Evolutionary conservation across 2,888 invertebrate genomes (phyloP).

Genomic region (Metellina segmentata): DNA sequence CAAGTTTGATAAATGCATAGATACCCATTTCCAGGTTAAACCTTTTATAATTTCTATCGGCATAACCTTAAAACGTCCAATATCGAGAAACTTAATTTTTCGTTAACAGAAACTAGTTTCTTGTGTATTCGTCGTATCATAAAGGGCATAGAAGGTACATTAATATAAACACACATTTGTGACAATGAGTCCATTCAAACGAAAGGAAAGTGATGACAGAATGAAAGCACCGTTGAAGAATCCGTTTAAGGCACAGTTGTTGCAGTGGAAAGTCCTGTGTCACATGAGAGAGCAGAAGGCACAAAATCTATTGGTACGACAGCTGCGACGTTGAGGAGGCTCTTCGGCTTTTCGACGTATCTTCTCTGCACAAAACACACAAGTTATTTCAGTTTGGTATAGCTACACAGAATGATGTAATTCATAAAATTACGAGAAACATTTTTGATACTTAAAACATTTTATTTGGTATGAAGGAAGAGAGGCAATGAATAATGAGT

Average conservation of each 20-base stretch:
- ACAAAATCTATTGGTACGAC: slow-evolving; percentile 74
- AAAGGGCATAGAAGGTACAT: too few species aligned
- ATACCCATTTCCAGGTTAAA: too few species aligned
- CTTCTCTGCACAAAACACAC: slow-evolving; percentile 74
- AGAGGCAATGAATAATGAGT: too few species aligned
- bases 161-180: too few species aligned
- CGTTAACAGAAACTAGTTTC: too few species aligned
- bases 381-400: not conserved
- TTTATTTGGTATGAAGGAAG: too few species aligned
- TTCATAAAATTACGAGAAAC: not conserved
- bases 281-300: slow-evolving; percentile 76
- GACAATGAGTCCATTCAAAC: too few species aligned
- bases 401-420: not conserved
- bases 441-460: not conserved
- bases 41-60: too few species aligned
- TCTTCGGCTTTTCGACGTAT: slow-evolving; percentile 78
- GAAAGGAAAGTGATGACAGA: not conserved
- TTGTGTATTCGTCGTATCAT: too few species aligned
- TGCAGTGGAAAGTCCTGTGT: slow-evolving; percentile 47
- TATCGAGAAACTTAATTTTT: too few species aligned
- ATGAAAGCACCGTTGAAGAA: slow-evolving; percentile 53
- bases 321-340: slow-evolving; percentile 63
- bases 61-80: too few species aligned
- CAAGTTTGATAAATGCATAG: too few species aligned
- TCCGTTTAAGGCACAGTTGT: slow-evolving; percentile 57